Evolutionary conservation across 1,140 invertebrate species (phyloP), one percentile per base, ranked within the genome.

Genomic region (Drosophila rufa): DNA sequence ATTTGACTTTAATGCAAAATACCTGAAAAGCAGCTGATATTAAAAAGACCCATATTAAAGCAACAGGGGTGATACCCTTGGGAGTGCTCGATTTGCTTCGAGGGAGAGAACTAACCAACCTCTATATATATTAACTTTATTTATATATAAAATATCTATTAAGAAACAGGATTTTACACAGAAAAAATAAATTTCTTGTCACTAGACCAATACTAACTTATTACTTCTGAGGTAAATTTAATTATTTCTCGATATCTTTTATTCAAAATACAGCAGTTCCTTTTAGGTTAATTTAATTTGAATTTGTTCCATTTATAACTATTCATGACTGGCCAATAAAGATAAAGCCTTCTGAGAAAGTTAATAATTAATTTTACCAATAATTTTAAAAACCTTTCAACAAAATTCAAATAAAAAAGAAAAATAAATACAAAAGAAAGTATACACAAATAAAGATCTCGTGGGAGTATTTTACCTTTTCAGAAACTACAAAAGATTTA

Each of bases 1-100:
- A 74, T 73, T 73, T 40, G 51, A 74, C 56, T 80, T 65, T 55
- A 61, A 67, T 80, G 77, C 68, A 66, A 74, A 84, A 82, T 59
- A 56, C 46, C 53, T 36, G 22, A 51, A 19, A 57, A 67, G 14
- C 47, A 56, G 38, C 25, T 68, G 36, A 66, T 66, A 66, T 25
- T 65, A 12, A 65, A 40, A 14, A 2, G 15, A 9, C 1, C 27
- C 30, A 61, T 46, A 8, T 22, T 48, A 60, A 9, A 33, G 25
- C 59, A 66, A 25, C 25, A 40, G 4, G 3, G 38, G 12, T 40
- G 48, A 55, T 19, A 38, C 27, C 40, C 6, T n/a, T 47, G n/a
- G 5, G 36, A 17, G 15, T 14, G 42, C 19, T 22, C 2, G 19
- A 22, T 22, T 22, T 22, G 19, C 4, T 30, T 12, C 6, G 8